Base-by-base conservation (phyloP, 1,140 invertebrate genomes). In the Dinothrombium tinctorium region DNA sequence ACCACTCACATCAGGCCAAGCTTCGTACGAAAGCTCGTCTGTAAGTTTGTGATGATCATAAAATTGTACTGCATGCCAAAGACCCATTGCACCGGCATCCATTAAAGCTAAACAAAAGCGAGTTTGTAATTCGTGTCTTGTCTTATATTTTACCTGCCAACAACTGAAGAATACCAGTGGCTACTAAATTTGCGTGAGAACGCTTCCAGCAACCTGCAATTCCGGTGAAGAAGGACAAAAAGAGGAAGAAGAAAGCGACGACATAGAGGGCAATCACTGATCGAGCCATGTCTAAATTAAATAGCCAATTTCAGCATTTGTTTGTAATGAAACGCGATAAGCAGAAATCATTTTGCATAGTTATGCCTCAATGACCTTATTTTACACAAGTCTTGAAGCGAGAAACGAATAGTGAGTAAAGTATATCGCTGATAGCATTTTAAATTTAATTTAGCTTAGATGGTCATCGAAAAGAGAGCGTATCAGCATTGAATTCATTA, bases 21-120 rank as follows among this genome's bases (percentile, higher is more conserved):
- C 74, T 58, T 84, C 79, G 42, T 56, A 58, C 54, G 79, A 86
- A 54, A 72, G 81, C 52, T 82, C 76, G 53, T 83, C 81, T 37
- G 83, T 78, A 22, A 84, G 71, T 59, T 82, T 84, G 58, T 87
- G 80, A 56, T 81, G 82, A 58, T 90, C 83, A 53, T 83, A 89
- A 59, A 86, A 89, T 58, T 89, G 83, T 17, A 87, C 82, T 23
- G 79, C 83, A 56, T 89, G 83, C 82, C 82, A 90, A 22, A 89
- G 63, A 37, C 81, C 84, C 82, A 89, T 89, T 24, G 73, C 80
- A 33, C 81, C 82, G 22, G 82, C 82, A 45, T 77, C 74, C 45
- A 89, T 59, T 29, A 89, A 56, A 63, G 81, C 83, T 81, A 61
- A 46, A 8, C 12, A 33, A 33, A 3, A n/a, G n/a, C n/a, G n/a